Evolutionary conservation across 2,888 invertebrate species (phyloP).

Genomic region (Eueremaeus valkanovi): DNA sequence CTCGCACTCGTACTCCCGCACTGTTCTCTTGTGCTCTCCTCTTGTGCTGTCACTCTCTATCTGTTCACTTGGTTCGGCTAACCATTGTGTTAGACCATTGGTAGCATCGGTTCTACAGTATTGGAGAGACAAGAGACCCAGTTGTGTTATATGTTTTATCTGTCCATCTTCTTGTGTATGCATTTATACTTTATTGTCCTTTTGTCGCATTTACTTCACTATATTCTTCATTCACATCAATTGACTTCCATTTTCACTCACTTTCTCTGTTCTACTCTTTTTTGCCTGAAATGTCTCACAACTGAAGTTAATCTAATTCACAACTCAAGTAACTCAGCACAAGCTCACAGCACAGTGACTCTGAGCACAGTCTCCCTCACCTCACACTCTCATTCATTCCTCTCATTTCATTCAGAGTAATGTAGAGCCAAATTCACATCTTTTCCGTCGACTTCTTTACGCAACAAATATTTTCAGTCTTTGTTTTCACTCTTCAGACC

Average conservation of each 20-base stretch:
- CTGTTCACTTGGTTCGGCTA: too few relatives aligned
- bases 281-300: neutral
- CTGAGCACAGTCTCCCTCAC: too few relatives aligned
- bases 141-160: neutral
- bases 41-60: too few relatives aligned
- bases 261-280: too few relatives aligned
- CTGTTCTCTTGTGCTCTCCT: too few relatives aligned
- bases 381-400: neutral
- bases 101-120: too few relatives aligned
- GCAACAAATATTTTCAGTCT: neutral
- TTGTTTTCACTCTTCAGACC: neutral
- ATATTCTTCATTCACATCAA: neutral
- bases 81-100: too few relatives aligned
- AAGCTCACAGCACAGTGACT: too few relatives aligned
- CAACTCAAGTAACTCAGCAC: neutral
- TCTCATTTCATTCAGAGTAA: neutral
- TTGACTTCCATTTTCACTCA: neutral
- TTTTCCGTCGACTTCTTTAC: neutral
- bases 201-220: neutral
- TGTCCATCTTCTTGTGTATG: neutral
- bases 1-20: too few relatives aligned
- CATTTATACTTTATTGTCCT: slow-evolving; percentile 2
- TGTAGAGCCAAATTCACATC: neutral
- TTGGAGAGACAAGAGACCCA: too few relatives aligned
- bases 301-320: neutral